Percentiles rank a stretch among this genome's conserved stretches.
These are phyloP conservation scores for Heterodera carotae DNA, from an alignment of 1,140 invertebrate genomes.

Conservation along the genomic window DNA sequence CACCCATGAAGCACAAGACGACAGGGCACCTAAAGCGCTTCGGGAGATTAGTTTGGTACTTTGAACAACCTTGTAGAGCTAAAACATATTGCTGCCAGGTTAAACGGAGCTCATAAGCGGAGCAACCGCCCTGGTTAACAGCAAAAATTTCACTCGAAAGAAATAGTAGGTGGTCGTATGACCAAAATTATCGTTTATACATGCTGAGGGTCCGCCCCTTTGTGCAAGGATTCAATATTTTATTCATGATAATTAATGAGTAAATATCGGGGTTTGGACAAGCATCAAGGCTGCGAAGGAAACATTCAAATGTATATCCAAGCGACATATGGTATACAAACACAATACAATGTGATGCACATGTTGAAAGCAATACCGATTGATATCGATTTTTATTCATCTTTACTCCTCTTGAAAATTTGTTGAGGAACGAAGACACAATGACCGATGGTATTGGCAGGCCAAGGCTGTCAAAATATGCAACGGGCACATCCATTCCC, in stretches of 20 bases:
- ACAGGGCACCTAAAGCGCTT: no score
- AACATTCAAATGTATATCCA: neutral
- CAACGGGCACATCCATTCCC: neutral
- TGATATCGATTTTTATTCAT: neutral
- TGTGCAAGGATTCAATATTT: constrained; percentile 5
- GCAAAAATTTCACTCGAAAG: no score
- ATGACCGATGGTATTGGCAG: neutral
- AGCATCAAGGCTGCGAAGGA: neutral
- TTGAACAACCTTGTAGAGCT: no score
- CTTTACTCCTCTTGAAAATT: neutral
- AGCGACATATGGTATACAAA: neutral
- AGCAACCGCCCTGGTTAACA: no score
- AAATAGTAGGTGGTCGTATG: no score
- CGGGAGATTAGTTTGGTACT: no score
- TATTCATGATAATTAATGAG: neutral
- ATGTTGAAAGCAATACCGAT: neutral
- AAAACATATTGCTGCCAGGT: neutral
- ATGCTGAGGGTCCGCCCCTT: no score
- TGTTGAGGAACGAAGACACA: neutral
- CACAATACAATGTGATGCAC: neutral
- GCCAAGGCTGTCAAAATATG: constrained; percentile 7
- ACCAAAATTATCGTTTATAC: no score
- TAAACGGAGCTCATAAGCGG: constrained; percentile 6
- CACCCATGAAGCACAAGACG: no score
- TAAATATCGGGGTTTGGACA: constrained; percentile 1